Percentiles rank a stretch among this genome's conserved stretches.
Conservation (phyloP, 2,888 invertebrate species). For the Lasioglossum zephyrum region DNA sequence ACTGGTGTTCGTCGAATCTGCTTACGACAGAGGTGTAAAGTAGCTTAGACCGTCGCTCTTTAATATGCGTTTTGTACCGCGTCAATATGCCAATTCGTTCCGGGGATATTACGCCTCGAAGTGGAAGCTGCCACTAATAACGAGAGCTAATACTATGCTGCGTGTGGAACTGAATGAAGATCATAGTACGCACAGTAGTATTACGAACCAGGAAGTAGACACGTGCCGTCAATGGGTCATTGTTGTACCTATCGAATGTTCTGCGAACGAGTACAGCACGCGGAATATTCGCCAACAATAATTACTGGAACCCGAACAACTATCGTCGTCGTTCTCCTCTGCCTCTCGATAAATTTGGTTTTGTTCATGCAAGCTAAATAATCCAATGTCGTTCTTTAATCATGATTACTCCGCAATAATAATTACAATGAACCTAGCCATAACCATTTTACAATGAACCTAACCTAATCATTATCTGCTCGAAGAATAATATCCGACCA, state of each 20-base stretch:
- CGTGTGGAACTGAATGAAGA: not conserved
- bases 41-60: not conserved
- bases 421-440: no score
- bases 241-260: not conserved
- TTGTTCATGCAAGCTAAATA: no score
- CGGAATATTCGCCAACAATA: not conserved
- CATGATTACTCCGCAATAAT: no score
- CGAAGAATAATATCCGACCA: no score
- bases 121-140: not conserved
- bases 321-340: not conserved
- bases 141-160: not conserved
- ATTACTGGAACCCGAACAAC: not conserved
- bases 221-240: conserved; percentile 11
- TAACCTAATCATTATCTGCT: no score
- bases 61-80: not conserved
- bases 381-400: no score
- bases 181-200: conserved; percentile 9
- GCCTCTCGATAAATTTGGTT: not conserved
- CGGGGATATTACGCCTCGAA: not conserved
- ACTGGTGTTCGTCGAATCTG: not conserved
- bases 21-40: not conserved
- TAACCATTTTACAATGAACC: no score
- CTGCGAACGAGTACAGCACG: not conserved
- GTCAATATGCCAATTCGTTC: conserved; percentile 5
- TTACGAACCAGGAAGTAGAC: not conserved